phyloP scores from a whole-genome alignment of 2,888 invertebrate species.

The Caenorhabditis uteleia region DNA sequence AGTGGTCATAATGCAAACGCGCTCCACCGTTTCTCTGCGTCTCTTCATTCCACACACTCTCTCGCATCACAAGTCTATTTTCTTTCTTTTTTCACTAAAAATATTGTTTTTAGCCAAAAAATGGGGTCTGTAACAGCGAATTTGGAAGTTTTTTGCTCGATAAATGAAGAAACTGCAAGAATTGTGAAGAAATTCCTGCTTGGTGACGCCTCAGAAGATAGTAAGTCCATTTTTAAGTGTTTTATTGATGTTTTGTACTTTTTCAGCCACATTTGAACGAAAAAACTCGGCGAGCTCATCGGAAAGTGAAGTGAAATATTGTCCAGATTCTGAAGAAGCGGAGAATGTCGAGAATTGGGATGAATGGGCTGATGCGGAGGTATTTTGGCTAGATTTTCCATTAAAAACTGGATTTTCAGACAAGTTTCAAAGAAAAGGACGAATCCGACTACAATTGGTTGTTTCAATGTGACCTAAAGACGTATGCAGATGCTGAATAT shows the following conservation, averaged over 20 bases:
- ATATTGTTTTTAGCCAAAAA: neutral
- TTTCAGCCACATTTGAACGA: conserved; percentile 24
- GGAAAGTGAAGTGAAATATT: conserved; percentile 21
- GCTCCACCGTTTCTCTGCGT: conserved; percentile 11
- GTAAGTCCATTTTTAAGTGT: conserved; percentile 10
- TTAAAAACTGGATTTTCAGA: neutral
- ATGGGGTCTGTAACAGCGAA: conserved; percentile 29
- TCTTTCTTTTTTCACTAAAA: neutral
- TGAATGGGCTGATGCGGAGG: conserved; percentile 27
- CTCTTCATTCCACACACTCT: conserved; percentile 5
- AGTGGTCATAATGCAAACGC: conserved; percentile 5
- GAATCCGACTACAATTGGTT: conserved; percentile 32
- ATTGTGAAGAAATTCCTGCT: conserved; percentile 23
- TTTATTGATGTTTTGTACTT: too few species aligned
- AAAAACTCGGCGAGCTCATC: conserved; percentile 27
- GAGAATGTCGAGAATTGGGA: conserved; percentile 34
- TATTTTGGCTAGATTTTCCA: neutral
- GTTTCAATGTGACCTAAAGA: conserved; percentile 23
- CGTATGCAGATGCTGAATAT: conserved; percentile 29
- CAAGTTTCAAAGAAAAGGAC: conserved; percentile 12
- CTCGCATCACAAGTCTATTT: conserved; percentile 21
- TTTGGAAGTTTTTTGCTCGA: conserved; percentile 16
- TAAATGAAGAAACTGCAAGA: conserved; percentile 27
- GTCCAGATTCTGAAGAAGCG: conserved; percentile 21
- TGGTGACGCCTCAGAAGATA: conserved; percentile 13